These are phyloP conservation scores for Mormyrus proboscirostris DNA, from an alignment of 2,797 vertebrate genomes.

Conservation along the genomic window DNA sequence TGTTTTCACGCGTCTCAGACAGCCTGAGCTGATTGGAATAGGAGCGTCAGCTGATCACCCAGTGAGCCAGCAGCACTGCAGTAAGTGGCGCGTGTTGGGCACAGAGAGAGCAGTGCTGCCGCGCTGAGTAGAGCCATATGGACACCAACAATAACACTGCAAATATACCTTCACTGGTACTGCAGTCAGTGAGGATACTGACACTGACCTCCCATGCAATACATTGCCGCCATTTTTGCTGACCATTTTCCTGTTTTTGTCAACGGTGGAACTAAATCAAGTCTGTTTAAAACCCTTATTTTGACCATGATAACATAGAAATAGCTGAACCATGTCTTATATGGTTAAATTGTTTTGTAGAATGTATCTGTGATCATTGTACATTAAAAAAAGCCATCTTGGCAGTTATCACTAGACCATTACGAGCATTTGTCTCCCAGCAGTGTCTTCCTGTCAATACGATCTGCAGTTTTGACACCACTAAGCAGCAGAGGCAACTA, in stretches of 20 bases:
- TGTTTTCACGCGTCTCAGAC: conserved; percentile 70
- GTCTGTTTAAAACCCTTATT: not conserved
- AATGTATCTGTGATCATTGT: not conserved
- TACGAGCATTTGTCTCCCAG: conserved; percentile 52
- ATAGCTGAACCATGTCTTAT: not conserved
- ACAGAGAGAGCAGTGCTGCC: not conserved
- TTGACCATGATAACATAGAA: not conserved
- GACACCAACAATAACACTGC: not conserved
- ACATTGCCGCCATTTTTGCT: not conserved
- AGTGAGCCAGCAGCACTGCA: conserved; percentile 81
- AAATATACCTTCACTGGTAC: not conserved
- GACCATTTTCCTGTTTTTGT: not conserved
- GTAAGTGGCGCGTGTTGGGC: conserved; percentile 60
- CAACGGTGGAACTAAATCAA: not conserved
- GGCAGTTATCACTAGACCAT: not conserved
- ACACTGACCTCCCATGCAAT: not conserved
- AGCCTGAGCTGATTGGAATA: conserved; percentile 88
- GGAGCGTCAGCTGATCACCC: conserved; percentile 89
- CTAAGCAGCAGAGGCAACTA: conserved; percentile 90
- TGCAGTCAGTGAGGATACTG: not conserved
- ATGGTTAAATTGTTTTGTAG: not conserved
- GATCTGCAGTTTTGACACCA: conserved; percentile 87
- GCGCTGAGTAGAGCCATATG: not conserved
- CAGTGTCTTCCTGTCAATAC: conserved; percentile 79
- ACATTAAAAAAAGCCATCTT: not conserved